Evolutionary conservation across 1,140 invertebrate genomes (phyloP), one percentile per base, ranked within the genome.

Genomic region (Zaprionus vittiger): DNA sequence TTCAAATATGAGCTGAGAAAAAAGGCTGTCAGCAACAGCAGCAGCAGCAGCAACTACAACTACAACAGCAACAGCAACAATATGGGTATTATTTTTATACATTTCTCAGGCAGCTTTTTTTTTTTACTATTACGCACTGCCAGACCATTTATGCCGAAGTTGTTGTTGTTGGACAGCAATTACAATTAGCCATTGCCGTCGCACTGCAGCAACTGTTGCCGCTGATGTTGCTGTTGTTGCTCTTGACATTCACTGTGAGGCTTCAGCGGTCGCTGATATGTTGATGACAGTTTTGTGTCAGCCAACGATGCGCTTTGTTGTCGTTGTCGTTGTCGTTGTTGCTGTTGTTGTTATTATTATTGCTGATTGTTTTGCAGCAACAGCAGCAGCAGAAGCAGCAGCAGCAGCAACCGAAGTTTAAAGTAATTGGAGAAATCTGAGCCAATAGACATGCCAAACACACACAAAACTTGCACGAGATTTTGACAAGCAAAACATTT

Each of bases 361-460:
- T 20, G 37, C 37, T 34, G 22, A n/a, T 14, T 1, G 20, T 61
- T 61, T 61, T 34, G 31, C 31, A 34, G 31, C 31, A 31, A 26
- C 24, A 26, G 31, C 20, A 28, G 7, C 47, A 52, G 11, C 57
- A 41, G n/a, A n/a, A 34, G 31, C 31, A 31, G 4, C 24, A 26
- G 31, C 20, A 28, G 7, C 47, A 52, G 11, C 57, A 41, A 60
- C 37, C 17, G 17, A 14, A 41, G 28, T 17, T 72, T 73, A 82
- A 89, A 89, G 84, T 84, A 87, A 87, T 77, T 89, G 84, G 84
- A 83, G 83, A 87, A 89, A 87, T 87, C 81, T 86, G 69, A 71
- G 66, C 71, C 55, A 66, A 38, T 56, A 56, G 20, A 56, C 47
- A 70, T 34, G 31, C 31, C 31, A 34, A 34, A 34, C 34, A 61